These are phyloP conservation scores for Chelonia mydas DNA, from an alignment of 2,797 vertebrate genomes.

Conservation along the genomic window DNA sequence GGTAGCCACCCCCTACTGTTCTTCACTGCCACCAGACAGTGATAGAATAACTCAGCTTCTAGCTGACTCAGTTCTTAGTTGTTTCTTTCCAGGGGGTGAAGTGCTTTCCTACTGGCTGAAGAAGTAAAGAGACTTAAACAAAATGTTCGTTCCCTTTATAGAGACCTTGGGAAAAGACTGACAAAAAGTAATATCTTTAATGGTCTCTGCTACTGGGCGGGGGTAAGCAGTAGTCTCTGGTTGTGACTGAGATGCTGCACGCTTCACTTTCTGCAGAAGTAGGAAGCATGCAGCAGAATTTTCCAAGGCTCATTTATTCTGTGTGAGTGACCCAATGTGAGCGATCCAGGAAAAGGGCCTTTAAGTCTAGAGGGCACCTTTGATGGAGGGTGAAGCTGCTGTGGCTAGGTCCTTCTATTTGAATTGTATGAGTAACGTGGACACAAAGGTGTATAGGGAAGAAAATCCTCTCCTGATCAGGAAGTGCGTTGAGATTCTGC, in stretches of 20 bases:
- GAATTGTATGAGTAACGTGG: neutral
- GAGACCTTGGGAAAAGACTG: neutral
- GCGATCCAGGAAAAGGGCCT: neutral
- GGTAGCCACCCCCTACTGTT: neutral
- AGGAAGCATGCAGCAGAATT: neutral
- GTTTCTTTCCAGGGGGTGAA: neutral
- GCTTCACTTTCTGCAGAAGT: neutral
- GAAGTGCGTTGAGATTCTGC: neutral
- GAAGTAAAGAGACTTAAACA: constrained; percentile 1
- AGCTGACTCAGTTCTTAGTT: constrained; percentile 10
- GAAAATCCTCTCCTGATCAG: neutral
- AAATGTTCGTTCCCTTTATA: neutral
- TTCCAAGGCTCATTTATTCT: neutral
- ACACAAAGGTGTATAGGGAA: neutral
- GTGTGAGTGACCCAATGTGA: neutral
- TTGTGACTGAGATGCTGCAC: neutral
- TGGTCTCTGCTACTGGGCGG: neutral
- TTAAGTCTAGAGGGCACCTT: neutral
- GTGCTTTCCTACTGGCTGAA: neutral
- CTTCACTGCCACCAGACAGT: neutral
- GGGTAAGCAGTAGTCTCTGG: neutral
- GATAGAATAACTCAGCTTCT: constrained; percentile 30
- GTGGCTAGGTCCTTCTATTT: neutral
- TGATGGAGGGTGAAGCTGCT: neutral
- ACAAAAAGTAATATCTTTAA: neutral